Evolutionary conservation across 2,113 vertebrate genomes (phyloP), one percentile per base, ranked within the genome.

Genomic region (Catharus bicknelli): DNA sequence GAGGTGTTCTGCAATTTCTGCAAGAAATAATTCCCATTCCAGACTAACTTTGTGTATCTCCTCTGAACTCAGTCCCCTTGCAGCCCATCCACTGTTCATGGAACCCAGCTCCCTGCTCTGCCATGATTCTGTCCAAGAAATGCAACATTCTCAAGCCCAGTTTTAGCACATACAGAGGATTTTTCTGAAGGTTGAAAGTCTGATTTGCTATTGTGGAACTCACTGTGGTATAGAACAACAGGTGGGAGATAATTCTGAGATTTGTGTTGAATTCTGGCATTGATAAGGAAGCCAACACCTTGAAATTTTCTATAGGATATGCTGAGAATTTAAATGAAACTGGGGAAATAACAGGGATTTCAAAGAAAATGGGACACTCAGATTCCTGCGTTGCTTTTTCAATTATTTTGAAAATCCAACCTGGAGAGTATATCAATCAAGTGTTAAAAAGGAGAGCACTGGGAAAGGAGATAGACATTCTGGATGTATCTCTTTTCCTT

Each of bases 331-430:
- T 87, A 66, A 90, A 18, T 5, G 4, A 63, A 85, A 73, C 32
- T 66, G 73, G 57, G 29, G 64, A 61, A 92, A 53, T 84, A 86
- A 43, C 20, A 82, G 12, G 42, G 26, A 79, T 79, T 91, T 87
- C 58, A 94, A 67, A 34, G 51, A 61, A 82, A 94, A 58, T 30
- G 69, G 66, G 62, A 40, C 81, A 64, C 63, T 88, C 40, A 57
- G 48, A 61, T 79, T 75, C 70, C 82, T 85, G 22, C 45, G 36
- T 76, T 3, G 2, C 32, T 77, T 74, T 83, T 67, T 55, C 3
- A 30, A 30, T 91, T 73, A 48, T 64, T 88, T 74, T 75, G 27
- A 30, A 93, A 94, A 72, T 48, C 61, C 38, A 16, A 45, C 23
- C 61, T 53, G 45, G 69, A 72, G 40, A 73, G 36, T 43, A 1